phyloP scores from a whole-genome alignment of 2,888 invertebrate genomes.

The Neria commutata region DNA sequence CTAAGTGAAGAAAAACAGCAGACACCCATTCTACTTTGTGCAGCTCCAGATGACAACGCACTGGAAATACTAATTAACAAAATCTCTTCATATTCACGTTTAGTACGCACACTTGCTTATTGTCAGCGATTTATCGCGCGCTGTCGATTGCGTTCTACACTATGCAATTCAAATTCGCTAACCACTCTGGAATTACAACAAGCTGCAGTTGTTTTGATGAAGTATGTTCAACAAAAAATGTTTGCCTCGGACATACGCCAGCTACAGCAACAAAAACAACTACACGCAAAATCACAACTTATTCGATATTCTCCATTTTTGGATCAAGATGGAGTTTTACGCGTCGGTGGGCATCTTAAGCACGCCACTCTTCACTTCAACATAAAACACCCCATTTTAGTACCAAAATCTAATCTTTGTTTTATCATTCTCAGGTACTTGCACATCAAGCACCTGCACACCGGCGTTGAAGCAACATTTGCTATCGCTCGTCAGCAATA shows the following conservation, averaged over 20 bases:
- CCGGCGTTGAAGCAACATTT: conserved; percentile 19
- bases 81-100: conserved; percentile 12
- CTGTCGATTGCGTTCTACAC: too few species aligned
- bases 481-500: conserved; percentile 17
- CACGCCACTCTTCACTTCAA: conserved; percentile 4
- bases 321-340: conserved; percentile 10
- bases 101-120: background rate
- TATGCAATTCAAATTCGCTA: too few species aligned
- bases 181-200: background rate
- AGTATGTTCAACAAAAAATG: background rate
- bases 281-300: background rate
- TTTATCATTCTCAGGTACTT: conserved; percentile 14
- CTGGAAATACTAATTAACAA: conserved; percentile 4
- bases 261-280: background rate
- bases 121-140: conserved; percentile 8
- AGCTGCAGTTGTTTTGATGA: background rate
- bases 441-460: conserved; percentile 14
- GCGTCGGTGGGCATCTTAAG: conserved; percentile 25
- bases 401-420: conserved; percentile 9
- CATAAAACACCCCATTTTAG: conserved; percentile 18
- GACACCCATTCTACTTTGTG: background rate
- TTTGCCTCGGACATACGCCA: background rate
- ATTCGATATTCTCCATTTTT: background rate
- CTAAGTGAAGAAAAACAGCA: background rate
- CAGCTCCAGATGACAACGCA: background rate